Base-by-base conservation (phyloP, 2,888 invertebrate species). In the Mimas tiliae region DNA sequence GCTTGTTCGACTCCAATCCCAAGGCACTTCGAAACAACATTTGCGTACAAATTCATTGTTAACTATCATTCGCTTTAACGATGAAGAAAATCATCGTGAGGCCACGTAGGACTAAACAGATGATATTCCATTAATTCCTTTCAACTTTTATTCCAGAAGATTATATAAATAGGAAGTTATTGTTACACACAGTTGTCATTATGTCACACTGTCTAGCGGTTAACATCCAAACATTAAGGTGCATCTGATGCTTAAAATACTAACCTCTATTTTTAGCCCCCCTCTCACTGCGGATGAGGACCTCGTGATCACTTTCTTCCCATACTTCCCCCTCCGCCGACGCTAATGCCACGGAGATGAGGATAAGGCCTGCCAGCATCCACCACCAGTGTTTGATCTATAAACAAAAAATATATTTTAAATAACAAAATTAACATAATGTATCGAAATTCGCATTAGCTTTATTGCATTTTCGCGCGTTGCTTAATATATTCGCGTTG, bases 251-350 rank as follows among this genome's bases (percentile, higher is more conserved):
- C 21, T 52, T 50, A 42, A 63, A 67, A 64, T 58, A 67, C 63
- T 64, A 58, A 95, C 96, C 96, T 89, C 95, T 95, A 86, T 95
- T 96, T 90, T 97, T 97, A 87, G 97, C 96, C 69, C 97, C 97
- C 70, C 97, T 95, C 85, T 96, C 96, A 82, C 95, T 97, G 81
- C 97, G 95, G 78, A 97, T 96, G 74, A 97, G 95, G 68, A 97
- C 95, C 86, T 97, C 97, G 82, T 95, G 96, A 80, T 96, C 96
- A 80, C 96, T 95, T 82, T 97, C 97, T 83, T 97, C 96, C 95
- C 95, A 95, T 68, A 96, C 95, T 90, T 97, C 97, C 8, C 96
- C 96, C 76, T 95, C 95, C 12, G 94, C 95, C 42, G 91, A 81
- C 12, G 87, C 89, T 69, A 90, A 84, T n/a, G 94, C 92, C 62